Conservation (phyloP, 2,888 invertebrate species). For the Metalampra italica region DNA sequence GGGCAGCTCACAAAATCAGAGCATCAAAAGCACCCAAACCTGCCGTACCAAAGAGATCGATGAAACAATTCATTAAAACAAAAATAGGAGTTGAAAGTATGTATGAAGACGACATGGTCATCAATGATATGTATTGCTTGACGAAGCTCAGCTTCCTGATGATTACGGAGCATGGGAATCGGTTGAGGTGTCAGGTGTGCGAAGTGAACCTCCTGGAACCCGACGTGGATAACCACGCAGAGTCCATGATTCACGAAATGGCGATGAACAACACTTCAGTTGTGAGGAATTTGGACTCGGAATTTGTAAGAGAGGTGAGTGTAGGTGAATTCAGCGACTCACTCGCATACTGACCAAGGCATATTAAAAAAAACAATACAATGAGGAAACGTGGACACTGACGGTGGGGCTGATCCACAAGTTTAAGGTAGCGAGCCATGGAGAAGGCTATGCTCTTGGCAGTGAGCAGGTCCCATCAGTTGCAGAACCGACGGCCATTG, state of each 20-base stretch:
- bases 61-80: slow-evolving; percentile 8
- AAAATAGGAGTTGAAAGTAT: neutral
- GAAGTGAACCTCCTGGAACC: slow-evolving; percentile 9
- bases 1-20: slow-evolving; percentile 27
- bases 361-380: too few relatives aligned
- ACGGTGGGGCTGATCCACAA: too few relatives aligned
- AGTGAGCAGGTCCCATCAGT: too few relatives aligned
- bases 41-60: slow-evolving; percentile 7
- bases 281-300: slow-evolving; percentile 8
- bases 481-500: too few relatives aligned
- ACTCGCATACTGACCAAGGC: too few relatives aligned
- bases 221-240: slow-evolving; percentile 7
- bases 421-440: too few relatives aligned
- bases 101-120: slow-evolving; percentile 12
- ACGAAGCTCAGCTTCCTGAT: slow-evolving; percentile 17
- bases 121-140: slow-evolving; percentile 33
- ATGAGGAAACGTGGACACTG: too few relatives aligned
- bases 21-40: neutral
- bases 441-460: too few relatives aligned
- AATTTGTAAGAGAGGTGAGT: slow-evolving; percentile 26
- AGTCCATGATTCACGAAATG: slow-evolving; percentile 8
- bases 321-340: too few relatives aligned
- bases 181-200: slow-evolving; percentile 26
- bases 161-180: slow-evolving; percentile 12
- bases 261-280: slow-evolving; percentile 11